phyloP scores from a whole-genome alignment of 2,888 invertebrate genomes.

The Drosophila mimetica region DNA sequence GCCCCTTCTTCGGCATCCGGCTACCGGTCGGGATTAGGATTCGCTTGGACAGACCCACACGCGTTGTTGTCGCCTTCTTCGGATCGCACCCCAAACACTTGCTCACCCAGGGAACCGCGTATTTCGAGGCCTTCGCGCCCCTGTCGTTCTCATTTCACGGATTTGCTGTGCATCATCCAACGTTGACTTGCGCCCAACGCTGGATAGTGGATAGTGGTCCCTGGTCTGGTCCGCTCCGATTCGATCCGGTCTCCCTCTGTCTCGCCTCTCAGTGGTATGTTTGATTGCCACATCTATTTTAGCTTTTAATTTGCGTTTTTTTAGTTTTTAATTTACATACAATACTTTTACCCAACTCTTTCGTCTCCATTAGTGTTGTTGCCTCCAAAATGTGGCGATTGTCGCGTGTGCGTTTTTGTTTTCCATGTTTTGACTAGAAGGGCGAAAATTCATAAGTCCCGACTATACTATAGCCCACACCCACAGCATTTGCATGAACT shows the following conservation, averaged over 20 bases:
- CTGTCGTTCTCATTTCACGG: slow-evolving; percentile 50
- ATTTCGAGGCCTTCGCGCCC: slow-evolving; percentile 68
- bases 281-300: slow-evolving; percentile 44
- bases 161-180: slow-evolving; percentile 66
- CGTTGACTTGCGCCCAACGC: slow-evolving; percentile 69
- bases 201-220: slow-evolving; percentile 67
- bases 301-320: slow-evolving; percentile 33
- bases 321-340: slow-evolving; percentile 24
- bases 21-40: slow-evolving; percentile 34
- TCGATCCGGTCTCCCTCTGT: slow-evolving; percentile 41
- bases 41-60: slow-evolving; percentile 20
- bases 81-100: slow-evolving; percentile 30
- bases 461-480: slow-evolving; percentile 18
- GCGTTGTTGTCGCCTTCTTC: slow-evolving; percentile 28
- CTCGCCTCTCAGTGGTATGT: slow-evolving; percentile 65
- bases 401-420: slow-evolving; percentile 48
- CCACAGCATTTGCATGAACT: slow-evolving; percentile 62
- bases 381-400: slow-evolving; percentile 42
- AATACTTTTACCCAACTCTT: slow-evolving; percentile 31
- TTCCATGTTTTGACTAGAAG: slow-evolving; percentile 54
- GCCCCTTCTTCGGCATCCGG: slow-evolving; percentile 26
- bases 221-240: slow-evolving; percentile 47
- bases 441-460: slow-evolving; percentile 23
- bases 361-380: slow-evolving; percentile 45
- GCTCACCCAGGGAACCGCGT: slow-evolving; percentile 31